These are phyloP conservation scores for Atlantisia rogersi DNA, from an alignment of 2,113 vertebrate species.

Conservation along the genomic window DNA sequence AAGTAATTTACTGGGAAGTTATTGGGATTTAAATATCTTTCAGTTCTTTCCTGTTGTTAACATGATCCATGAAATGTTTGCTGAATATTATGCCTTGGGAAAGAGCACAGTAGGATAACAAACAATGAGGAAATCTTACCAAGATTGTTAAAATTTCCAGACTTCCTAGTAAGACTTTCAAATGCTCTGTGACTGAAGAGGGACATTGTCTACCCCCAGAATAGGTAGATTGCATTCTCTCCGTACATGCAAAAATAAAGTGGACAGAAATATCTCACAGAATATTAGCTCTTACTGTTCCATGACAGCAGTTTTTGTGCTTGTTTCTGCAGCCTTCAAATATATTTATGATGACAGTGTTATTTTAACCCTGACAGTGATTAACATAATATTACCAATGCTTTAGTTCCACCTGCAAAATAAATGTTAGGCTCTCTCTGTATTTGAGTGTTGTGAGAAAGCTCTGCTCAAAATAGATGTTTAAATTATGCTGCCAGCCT, in stretches of 20 bases:
- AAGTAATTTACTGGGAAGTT: neutral
- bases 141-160: neutral
- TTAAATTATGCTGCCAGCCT: neutral
- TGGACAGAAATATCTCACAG: neutral
- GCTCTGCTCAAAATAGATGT: neutral
- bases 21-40: neutral
- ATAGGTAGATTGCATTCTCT: neutral
- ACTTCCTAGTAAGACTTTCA: neutral
- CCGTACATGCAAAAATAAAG: neutral
- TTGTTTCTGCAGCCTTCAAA: neutral
- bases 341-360: neutral
- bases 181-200: neutral
- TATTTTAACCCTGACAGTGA: neutral
- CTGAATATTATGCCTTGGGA: neutral
- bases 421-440: neutral
- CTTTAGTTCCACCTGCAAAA: neutral
- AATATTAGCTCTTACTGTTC: neutral
- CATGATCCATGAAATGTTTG: neutral
- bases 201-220: neutral
- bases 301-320: accelerated
- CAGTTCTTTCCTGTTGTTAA: neutral
- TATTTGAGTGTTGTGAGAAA: neutral
- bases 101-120: neutral
- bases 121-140: neutral
- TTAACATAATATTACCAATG: neutral